Evolutionary conservation across 1,140 invertebrate species (phyloP), one percentile per base, ranked within the genome.

Genomic region (Heliothis virescens): DNA sequence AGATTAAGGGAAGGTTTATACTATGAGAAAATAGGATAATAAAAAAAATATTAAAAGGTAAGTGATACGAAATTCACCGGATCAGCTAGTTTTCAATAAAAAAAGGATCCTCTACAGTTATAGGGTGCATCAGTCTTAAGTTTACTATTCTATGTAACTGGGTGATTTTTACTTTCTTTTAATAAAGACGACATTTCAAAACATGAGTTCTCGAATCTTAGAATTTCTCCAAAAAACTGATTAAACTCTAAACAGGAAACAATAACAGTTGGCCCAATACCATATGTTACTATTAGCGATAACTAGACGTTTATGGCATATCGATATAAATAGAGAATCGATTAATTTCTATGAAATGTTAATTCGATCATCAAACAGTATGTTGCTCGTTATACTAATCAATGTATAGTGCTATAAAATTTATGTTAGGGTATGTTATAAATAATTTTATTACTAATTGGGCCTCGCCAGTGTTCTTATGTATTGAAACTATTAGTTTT

Each of bases 281-380:
- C 90, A 90, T 93, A 92, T 92, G 91, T 91, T 91, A 89, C 89
- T 85, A 88, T 91, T 91, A 91, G 86, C 73, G 80, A 86, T 92
- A 91, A 93, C 90, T 88, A 93, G 90, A 90, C 89, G 62, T 93
- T 92, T 92, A 92, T 86, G 57, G 59, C 74, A 79, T 79, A 88
- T 85, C 90, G 81, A 83, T 84, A 85, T 86, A 85, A 62, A 73
- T 83, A 84, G 59, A 80, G 84, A 89, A 92, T 92, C 92, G 89
- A 92, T 92, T 90, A 92, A 91, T 92, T 90, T 89, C 84, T 87
- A 85, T 89, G 89, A 81, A 90, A 92, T 90, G 88, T 91, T 89
- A 92, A 91, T 90, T 91, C 83, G 82, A 79, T 89, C 90, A 84
- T 91, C 90, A 91, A 89, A 89, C 86, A 89, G 88, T 88, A 88